These are phyloP conservation scores for Falco biarmicus DNA, from an alignment of 2,797 vertebrate species.

Conservation along the genomic window DNA sequence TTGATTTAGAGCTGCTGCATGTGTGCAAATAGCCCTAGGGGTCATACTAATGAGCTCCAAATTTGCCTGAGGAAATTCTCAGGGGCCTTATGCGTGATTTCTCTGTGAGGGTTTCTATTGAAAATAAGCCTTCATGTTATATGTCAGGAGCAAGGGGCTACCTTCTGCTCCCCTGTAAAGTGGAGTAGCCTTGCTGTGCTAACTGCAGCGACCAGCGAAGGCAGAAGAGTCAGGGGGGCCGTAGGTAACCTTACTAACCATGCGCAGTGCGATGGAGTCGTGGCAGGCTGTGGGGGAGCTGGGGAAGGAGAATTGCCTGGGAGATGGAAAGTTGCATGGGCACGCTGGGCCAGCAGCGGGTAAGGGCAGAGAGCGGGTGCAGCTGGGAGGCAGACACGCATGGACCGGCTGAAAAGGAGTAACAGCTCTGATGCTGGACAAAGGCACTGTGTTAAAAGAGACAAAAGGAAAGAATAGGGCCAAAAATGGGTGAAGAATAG, in stretches of 20 bases:
- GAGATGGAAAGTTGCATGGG: accelerated
- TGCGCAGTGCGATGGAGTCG: background rate
- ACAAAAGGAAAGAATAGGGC: background rate
- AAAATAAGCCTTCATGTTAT: background rate
- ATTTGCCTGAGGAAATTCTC: background rate
- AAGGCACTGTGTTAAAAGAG: background rate
- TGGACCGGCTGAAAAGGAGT: background rate
- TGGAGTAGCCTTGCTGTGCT: background rate
- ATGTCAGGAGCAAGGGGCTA: background rate
- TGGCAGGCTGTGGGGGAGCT: background rate
- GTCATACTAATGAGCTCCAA: background rate
- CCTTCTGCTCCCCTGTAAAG: background rate
- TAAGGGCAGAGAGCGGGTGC: background rate
- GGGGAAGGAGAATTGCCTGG: accelerated
- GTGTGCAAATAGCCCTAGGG: background rate
- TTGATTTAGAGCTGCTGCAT: background rate
- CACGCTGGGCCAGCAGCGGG: background rate
- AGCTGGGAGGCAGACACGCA: background rate
- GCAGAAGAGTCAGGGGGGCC: background rate
- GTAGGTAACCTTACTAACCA: background rate
- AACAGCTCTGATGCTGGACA: background rate
- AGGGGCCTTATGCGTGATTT: background rate
- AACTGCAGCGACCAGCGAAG: no score
- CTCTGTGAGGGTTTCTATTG: background rate
- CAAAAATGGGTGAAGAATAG: background rate